Evolutionary conservation across 92 coral and sea anemone species (phyloP), one percentile per base, ranked within the genome.

Genomic region (Actinostola sp.): DNA sequence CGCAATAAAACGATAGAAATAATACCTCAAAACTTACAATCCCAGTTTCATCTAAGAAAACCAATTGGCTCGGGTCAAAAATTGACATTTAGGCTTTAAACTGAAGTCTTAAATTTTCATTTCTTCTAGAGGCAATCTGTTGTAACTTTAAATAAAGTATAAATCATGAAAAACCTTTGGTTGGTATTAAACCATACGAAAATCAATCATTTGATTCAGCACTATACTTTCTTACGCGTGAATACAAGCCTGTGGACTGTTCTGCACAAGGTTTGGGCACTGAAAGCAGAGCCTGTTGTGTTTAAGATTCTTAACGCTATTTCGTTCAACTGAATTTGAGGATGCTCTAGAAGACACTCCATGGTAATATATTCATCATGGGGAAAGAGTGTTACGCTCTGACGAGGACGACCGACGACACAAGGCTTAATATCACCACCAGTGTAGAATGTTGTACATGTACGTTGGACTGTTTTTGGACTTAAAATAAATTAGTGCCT

Each of bases 21-120:
- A n/a, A n/a, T n/a, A n/a, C n/a, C 26, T 1, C 13, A 25, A 74
- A 4, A 65, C 63, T 67, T 78, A 84, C 84, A 84, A 77, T 62
- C 64, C 80, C 80, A 33, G 81, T 78, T 84, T 84, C 84, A 48
- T 84, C 84, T n/a, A 84, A 63, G 76, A 84, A 84, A 23, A 84
- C 89, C 30, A 84, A 78, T 46, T 77, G 89, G 62, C 46, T 60
- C 7, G 86, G 86, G 26, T 49, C 50, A 38, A 80, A 80, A 13
- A 39, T 55, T 10, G 72, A 25, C 39, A 80, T 80, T 64, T 80
- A 80, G 24, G 80, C 86, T 67, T 42, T 80, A 36, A 52, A 81
- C 32, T 66, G 53, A 21, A 64, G 46, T 58, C 84, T 65, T 10
- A 77, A 59, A 43, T 63, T 35, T 42, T 84, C 89, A 28, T 52